phyloP scores from a whole-genome alignment of 2,113 vertebrate species.

The Anhinga anhinga region DNA sequence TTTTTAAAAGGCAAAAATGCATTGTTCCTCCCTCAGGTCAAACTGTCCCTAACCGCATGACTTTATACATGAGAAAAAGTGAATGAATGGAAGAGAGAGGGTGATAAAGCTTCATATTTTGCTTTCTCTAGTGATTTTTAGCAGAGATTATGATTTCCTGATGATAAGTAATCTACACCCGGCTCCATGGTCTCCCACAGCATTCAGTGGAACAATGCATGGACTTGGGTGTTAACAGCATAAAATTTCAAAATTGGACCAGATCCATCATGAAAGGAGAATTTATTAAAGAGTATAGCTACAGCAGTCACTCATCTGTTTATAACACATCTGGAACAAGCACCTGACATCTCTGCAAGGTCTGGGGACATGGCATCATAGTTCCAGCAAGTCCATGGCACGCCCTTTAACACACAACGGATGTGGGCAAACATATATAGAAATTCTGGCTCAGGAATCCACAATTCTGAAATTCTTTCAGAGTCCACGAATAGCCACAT shows the following conservation, averaged over 20 bases:
- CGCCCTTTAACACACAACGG: background rate
- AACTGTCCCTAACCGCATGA: background rate
- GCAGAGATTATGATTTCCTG: background rate
- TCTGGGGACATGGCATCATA: background rate
- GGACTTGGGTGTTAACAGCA: background rate
- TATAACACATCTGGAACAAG: background rate
- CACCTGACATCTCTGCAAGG: background rate
- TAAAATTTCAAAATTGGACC: background rate
- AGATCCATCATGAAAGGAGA: background rate
- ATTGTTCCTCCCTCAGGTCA: background rate
- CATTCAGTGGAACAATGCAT: background rate
- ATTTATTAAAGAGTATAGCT: background rate
- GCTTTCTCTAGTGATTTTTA: background rate
- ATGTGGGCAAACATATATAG: background rate
- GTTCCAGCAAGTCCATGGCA: background rate
- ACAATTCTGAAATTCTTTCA: background rate
- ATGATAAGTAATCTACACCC: background rate
- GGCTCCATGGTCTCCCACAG: background rate
- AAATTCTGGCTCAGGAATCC: background rate
- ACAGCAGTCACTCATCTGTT: background rate
- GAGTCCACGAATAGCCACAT: background rate
- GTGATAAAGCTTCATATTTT: background rate
- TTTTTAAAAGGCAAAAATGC: background rate
- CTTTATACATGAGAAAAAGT: background rate
- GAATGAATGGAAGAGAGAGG: background rate